Base-by-base conservation (phyloP, 2,113 vertebrate species). In the Centropus unirufus region DNA sequence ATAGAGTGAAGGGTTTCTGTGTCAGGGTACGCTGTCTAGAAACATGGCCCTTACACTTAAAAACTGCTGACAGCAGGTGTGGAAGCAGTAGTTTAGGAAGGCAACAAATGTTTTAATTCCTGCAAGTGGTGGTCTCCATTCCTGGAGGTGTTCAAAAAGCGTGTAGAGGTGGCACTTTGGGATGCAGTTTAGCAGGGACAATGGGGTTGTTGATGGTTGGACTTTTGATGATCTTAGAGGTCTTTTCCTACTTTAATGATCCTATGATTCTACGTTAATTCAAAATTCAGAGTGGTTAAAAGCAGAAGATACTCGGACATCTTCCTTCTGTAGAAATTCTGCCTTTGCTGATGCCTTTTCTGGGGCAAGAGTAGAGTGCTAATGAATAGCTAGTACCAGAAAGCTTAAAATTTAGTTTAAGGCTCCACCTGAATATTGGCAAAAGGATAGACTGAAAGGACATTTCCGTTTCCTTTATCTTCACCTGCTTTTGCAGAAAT, bases 11-110 rank as follows among this genome's bases (percentile, higher is more conserved):
- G 73, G 73, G 57, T 87, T n/a, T n/a, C 82, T 67, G 67, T 63
- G 94, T 85, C 79, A 90, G 78, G 88, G 96, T 81, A 78, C 0
- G 40, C 94, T 74, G 79, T 20, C 88, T 80, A 18, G 83, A 94
- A 86, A 87, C 10, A 79, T 20, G 39, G 42, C 67, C 87, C 68
- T 59, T 44, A 69, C 2, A 3, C 79, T 89, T 76, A 18, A 16
- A 70, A 93, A 36, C 79, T 70, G 79, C 62, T 55, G 73, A 29
- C 52, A 64, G 84, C 70, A 39, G 68, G 87, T 75, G 47, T 94
- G 87, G 82, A 66, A 95, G 79, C 55, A 26, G 67, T 12, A 23
- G 51, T 47, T 86, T 26, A 34, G 54, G 54, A 61, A 94, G 70
- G 63, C 39, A 70, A 74, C 22, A 36, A n/a, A 36, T 74, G 82